These are phyloP conservation scores for Amphimedon queenslandica DNA, from an alignment of 37 sponge, comb jelly and placozoan genomes.

Conservation along the genomic window DNA sequence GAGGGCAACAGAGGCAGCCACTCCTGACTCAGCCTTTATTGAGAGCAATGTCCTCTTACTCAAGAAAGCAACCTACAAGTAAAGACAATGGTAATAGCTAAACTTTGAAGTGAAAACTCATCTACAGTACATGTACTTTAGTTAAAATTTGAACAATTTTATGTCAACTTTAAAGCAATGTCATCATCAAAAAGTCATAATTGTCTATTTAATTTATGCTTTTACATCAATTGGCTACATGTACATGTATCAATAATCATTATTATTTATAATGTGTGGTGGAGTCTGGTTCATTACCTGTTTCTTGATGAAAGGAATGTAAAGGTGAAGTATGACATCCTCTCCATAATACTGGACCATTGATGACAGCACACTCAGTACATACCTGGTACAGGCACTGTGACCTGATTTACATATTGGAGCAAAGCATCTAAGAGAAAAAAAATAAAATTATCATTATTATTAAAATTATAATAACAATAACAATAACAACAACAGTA, in stretches of 20 bases:
- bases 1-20: slow-evolving; percentile 58
- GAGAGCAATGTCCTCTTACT: slow-evolving; percentile 29
- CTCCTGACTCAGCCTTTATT: slow-evolving; percentile 43
- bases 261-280: too few relatives aligned
- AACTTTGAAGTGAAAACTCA: neutral
- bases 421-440: slow-evolving; percentile 39
- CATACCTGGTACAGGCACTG: slow-evolving; percentile 3
- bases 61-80: slow-evolving; percentile 24
- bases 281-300: too few relatives aligned
- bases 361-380: slow-evolving; percentile 34
- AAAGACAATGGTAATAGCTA: too few relatives aligned
- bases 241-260: too few relatives aligned
- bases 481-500: too few relatives aligned
- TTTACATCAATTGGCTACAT: too few relatives aligned
- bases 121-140: neutral
- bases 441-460: too few relatives aligned
- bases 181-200: too few relatives aligned
- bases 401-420: slow-evolving; percentile 18
- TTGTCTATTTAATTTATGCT: neutral
- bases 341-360: slow-evolving; percentile 47
- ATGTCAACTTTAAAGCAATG: too few relatives aligned
- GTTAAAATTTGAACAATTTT: too few relatives aligned
- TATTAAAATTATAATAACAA: too few relatives aligned
- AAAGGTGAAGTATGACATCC: slow-evolving; percentile 32
- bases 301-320: slow-evolving; percentile 50